Evolutionary conservation across 2,113 vertebrate species (phyloP).

Genomic region (Caracal caracal): DNA sequence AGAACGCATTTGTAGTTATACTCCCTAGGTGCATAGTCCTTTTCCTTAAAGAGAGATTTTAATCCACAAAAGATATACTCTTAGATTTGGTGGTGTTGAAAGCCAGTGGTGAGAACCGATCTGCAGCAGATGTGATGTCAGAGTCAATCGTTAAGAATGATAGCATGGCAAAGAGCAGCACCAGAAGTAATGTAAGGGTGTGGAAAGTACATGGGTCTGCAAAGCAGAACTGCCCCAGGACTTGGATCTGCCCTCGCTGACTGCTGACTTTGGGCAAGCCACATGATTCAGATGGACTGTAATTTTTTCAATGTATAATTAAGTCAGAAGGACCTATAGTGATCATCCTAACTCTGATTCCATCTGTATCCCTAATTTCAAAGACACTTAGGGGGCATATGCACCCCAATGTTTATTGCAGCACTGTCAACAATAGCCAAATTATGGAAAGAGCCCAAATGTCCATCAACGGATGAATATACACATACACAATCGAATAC

Average conservation of each 20-base stretch:
- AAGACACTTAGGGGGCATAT: neutral
- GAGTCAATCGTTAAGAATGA: neutral
- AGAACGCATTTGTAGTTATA: neutral
- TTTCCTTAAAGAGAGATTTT: neutral
- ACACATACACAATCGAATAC: too few species aligned
- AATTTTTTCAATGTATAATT: neutral
- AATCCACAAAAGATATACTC: neutral
- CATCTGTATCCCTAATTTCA: neutral
- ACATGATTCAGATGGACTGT: neutral
- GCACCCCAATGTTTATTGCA: too few species aligned
- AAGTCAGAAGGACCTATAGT: neutral
- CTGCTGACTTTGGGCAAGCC: neutral
- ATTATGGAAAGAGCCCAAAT: too few species aligned
- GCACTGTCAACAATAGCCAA: too few species aligned
- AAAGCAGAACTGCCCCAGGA: neutral
- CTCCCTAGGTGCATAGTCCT: neutral
- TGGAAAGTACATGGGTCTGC: neutral
- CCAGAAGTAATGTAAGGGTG: accelerated
- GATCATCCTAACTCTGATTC: neutral
- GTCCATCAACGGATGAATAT: too few species aligned
- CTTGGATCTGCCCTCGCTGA: neutral
- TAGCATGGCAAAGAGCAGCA: neutral
- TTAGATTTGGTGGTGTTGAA: neutral
- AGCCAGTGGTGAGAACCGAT: neutral
- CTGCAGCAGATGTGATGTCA: neutral